Evolutionary conservation across 2,888 invertebrate species (phyloP).

Genomic region (Lamellibrachia satsuma): DNA sequence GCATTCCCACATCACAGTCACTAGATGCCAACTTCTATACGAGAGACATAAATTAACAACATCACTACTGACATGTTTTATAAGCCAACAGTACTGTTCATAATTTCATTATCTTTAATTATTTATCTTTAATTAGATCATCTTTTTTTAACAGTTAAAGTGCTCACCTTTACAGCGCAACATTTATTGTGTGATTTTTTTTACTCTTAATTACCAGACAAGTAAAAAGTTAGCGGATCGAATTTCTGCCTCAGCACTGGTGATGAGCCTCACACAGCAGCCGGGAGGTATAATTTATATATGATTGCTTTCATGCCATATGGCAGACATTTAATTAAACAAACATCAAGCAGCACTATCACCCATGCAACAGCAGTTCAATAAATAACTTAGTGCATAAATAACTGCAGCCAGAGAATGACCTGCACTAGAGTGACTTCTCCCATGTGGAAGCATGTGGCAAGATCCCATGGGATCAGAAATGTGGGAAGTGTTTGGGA

Average conservation of each 20-base stretch:
- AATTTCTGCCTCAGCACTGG: background rate
- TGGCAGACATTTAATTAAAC: constrained; percentile 17
- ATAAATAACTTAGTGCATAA: background rate
- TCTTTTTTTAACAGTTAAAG: background rate
- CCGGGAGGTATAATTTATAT: background rate
- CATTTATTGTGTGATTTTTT: background rate
- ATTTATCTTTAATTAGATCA: background rate
- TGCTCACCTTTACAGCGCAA: background rate
- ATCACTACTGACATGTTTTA: background rate
- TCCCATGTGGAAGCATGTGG: background rate
- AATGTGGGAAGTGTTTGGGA: background rate
- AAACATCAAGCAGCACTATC: background rate
- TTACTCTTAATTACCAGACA: background rate
- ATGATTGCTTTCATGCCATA: background rate
- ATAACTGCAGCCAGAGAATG: background rate
- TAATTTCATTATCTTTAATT: background rate
- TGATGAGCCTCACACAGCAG: background rate
- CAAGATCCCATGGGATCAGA: background rate
- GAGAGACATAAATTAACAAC: background rate
- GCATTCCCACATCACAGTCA: background rate
- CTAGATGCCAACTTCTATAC: background rate
- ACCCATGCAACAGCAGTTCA: background rate
- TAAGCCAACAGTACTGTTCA: background rate
- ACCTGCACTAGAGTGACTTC: background rate
- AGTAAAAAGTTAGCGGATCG: background rate